Base-by-base conservation (phyloP, 2,113 vertebrate genomes). In the Artemisiospiza belli region DNA sequence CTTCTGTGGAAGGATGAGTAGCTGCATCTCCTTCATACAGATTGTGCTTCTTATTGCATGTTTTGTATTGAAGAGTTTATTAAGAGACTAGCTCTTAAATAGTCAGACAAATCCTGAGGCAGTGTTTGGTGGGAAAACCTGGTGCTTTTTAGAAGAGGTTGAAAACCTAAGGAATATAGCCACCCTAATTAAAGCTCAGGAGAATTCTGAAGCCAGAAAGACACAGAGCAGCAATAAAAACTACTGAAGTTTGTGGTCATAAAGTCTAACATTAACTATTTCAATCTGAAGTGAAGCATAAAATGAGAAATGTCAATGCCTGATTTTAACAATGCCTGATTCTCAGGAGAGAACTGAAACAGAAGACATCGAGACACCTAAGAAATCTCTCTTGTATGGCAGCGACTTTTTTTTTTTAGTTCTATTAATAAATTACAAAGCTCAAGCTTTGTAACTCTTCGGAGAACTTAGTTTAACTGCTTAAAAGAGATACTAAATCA, bases 161-260 rank as follows among this genome's bases (percentile, higher is more conserved):
- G 70, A 85, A 83, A 90, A 79, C 78, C n/a, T 87, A 54, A 90
- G 83, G 78, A 76, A 69, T 81, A n/a, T 86, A 83, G 30, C 64
- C n/a, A 84, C 57, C 46, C 68, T 95, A 95, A 95, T 94, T 95
- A 95, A 97, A 96, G 23, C 95, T 95, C 75, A 49, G 47, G 89
- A 96, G 90, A 87, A 94, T 95, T 91, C 73, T 91, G 47, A 86
- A 91, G 73, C 83, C 58, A 67, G 43, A 74, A 94, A 92, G 72
- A 81, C 47, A 46, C 59, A 72, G 61, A 92, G 30, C 51, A 79
- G 64, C 73, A 59, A 47, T 90, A 69, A 93, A 83, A 92, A 70
- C 39, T 90, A 44, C 68, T 63, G 54, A 94, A 90, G 39, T 94
- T 87, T 81, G 68, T 55, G 55, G 83, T 70, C 94, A 86, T 92